Conservation (phyloP, 2,888 invertebrate species). For the Ischnus inquisitorius region DNA sequence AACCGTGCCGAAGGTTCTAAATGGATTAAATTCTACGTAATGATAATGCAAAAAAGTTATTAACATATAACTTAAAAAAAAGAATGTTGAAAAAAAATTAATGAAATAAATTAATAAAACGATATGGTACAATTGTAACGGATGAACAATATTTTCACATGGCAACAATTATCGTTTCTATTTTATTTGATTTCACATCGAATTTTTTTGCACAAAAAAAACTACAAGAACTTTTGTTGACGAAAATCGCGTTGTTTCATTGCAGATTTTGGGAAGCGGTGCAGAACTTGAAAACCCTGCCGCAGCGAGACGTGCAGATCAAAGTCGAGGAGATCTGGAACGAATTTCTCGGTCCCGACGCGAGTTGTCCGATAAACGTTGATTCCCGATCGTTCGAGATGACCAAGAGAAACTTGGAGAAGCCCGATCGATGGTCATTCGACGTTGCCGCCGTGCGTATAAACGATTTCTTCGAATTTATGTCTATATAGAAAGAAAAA, state of each 20-base stretch:
- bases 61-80: constrained; percentile 4
- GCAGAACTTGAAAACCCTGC: constrained; percentile 95
- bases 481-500: no score
- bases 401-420: constrained; percentile 92
- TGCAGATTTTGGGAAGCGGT: constrained; percentile 97
- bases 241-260: constrained; percentile 30
- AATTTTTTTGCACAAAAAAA: no score
- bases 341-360: constrained; percentile 97
- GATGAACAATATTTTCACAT: no score
- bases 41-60: no score
- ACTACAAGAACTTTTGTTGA: no score
- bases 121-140: no score
- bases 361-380: constrained; percentile 98
- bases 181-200: no score
- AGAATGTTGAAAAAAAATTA: neutral
- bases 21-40: no score
- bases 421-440: constrained; percentile 97
- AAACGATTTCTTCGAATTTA: neutral
- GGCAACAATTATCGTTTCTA: no score
- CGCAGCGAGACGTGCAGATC: constrained; percentile 93
- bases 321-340: constrained; percentile 96
- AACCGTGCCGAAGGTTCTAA: no score
- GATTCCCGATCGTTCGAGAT: constrained; percentile 96
- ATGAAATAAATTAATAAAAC: no score
- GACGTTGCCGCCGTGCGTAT: constrained; percentile 96